Evolutionary conservation across 2,888 invertebrate species (phyloP).

Genomic region (Agrotis puta): DNA sequence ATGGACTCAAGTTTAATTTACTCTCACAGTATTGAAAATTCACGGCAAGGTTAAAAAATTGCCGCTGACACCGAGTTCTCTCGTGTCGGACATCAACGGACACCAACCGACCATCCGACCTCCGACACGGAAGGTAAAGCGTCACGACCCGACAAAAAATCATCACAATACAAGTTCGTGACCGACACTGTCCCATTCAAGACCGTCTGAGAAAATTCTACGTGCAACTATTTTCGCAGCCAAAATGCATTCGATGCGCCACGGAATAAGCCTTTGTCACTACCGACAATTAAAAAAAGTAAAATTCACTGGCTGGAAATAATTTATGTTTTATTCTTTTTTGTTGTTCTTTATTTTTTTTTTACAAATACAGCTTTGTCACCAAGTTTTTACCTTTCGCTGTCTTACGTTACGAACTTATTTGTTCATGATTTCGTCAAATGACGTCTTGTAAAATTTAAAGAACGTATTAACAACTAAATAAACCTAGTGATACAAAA

Average conservation of each 20-base stretch:
- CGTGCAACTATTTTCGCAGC: slow-evolving; percentile 84
- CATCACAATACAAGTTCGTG: slow-evolving; percentile 82
- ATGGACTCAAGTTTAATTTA: background rate
- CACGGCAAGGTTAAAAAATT: background rate
- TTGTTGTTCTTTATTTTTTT: background rate
- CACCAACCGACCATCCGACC: slow-evolving; percentile 75
- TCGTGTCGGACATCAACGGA: slow-evolving; percentile 68
- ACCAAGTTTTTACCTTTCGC: background rate
- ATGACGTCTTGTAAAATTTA: slow-evolving; percentile 24
- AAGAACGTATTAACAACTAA: too few relatives aligned
- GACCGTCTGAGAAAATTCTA: slow-evolving; percentile 81
- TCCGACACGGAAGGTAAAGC: slow-evolving; percentile 85
- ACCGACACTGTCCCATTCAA: slow-evolving; percentile 79
- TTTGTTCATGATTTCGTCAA: background rate
- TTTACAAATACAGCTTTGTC: background rate
- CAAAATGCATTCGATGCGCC: slow-evolving; percentile 62
- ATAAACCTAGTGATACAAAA: too few relatives aligned
- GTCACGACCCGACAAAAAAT: slow-evolving; percentile 82
- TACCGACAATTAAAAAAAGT: slow-evolving; percentile 59
- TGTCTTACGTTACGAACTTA: background rate
- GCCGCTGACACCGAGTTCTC: background rate
- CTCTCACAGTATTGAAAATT: background rate
- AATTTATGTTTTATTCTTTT: slow-evolving; percentile 6
- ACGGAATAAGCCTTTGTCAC: slow-evolving; percentile 56
- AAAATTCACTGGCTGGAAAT: slow-evolving; percentile 32